Evolutionary conservation across 2,888 invertebrate species (phyloP).

Genomic region (Drosophila mettleri): DNA sequence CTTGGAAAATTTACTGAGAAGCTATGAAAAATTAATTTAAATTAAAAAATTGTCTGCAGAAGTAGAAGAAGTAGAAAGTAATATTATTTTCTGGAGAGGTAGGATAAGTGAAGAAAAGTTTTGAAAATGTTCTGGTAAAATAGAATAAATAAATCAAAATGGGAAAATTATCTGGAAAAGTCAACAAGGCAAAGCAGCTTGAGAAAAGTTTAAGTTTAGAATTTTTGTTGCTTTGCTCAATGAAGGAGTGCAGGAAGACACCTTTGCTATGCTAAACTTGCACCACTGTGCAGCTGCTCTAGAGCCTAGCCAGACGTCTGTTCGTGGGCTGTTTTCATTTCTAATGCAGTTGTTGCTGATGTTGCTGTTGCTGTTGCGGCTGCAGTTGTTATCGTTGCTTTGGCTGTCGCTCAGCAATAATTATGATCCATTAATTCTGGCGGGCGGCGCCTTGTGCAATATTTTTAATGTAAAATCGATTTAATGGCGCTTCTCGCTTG

Average conservation of each 20-base stretch:
- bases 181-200: no score
- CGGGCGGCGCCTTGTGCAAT: constrained; percentile 76
- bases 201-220: no score
- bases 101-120: no score
- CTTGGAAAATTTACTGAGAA: no score
- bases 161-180: no score
- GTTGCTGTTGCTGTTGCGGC: constrained; percentile 23
- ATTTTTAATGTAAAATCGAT: constrained; percentile 80
- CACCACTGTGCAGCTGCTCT: constrained; percentile 42
- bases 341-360: constrained; percentile 56
- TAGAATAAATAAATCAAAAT: no score
- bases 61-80: no score
- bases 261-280: not conserved
- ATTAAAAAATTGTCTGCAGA: not conserved
- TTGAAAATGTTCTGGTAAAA: no score
- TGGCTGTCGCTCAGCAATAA: constrained; percentile 69
- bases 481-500: constrained; percentile 75
- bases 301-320: constrained; percentile 19
- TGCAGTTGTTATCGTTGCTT: constrained; percentile 40
- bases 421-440: constrained; percentile 79
- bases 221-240: no score
- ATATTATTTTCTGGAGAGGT: no score
- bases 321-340: constrained; percentile 67
- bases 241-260: not conserved
- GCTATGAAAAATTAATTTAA: no score